A percentile compares a stretch with the other conserved stretches of the same genome.
Conservation (phyloP, 2,113 vertebrate species). For the Bos indicus region DNA sequence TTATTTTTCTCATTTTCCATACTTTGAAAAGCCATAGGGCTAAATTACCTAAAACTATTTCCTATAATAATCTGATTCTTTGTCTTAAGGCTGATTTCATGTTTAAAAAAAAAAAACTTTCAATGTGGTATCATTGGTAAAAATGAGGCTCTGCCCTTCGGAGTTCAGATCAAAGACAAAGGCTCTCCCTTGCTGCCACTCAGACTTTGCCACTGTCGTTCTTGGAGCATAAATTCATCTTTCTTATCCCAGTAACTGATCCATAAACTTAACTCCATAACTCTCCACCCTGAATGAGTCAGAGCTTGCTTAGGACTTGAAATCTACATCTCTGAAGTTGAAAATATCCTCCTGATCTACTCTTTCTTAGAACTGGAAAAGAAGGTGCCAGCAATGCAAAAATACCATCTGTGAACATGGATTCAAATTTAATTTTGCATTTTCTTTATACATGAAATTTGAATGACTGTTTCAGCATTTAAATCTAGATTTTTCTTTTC, state of each 20-base stretch:
- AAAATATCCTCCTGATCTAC: slow-evolving; percentile 28
- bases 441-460: not conserved
- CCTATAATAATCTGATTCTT: not conserved
- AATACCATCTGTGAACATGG: not conserved
- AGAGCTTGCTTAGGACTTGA: slow-evolving; percentile 37
- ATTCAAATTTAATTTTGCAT: not conserved
- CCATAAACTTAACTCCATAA: not conserved
- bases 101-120: not conserved
- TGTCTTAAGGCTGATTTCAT: not conserved
- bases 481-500: slow-evolving; percentile 24
- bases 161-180: not conserved
- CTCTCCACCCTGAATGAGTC: not conserved
- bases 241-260: not conserved
- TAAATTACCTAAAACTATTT: not conserved
- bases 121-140: not conserved
- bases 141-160: not conserved
- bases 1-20: not conserved
- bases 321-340: not conserved
- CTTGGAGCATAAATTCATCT: not conserved
- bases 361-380: not conserved
- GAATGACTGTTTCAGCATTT: not conserved
- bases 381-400: not conserved
- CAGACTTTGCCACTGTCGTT: not conserved
- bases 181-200: no score
- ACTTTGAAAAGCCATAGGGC: not conserved